Conservation (phyloP, 1,140 invertebrate genomes). For the Drosophila persimilis region DNA sequence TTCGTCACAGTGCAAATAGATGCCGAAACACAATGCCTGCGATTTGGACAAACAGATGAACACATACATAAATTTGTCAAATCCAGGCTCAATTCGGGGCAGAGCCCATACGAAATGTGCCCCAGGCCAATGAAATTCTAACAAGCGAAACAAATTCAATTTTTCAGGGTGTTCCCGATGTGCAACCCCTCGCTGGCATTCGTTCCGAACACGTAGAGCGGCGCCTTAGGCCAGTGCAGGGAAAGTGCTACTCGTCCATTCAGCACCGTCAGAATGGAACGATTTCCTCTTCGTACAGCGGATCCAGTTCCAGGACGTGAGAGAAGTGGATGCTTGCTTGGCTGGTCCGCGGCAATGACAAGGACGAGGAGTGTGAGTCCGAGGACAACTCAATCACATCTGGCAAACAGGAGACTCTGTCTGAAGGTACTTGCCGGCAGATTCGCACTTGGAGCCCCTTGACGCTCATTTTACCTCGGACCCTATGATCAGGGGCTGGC, state of each 20-base stretch:
- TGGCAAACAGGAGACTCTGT: constrained; percentile 20
- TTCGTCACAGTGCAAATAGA: constrained; percentile 42
- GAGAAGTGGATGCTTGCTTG: constrained; percentile 7
- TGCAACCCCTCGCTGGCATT: constrained; percentile 64
- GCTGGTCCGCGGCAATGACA: constrained; percentile 5
- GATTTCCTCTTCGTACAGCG: constrained; percentile 69
- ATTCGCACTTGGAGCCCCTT: background rate
- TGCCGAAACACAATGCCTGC: constrained; percentile 1
- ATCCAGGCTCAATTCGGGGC: constrained; percentile 25
- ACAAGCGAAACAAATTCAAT: constrained; percentile 78
- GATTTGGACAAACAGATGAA: constrained; percentile 39
- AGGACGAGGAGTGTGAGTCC: constrained; percentile 53
- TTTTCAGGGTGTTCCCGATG: constrained; percentile 48
- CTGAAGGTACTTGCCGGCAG: background rate
- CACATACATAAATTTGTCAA: constrained; percentile 65
- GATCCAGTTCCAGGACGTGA: constrained; percentile 50
- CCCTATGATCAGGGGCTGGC: background rate
- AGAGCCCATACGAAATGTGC: constrained; percentile 66
- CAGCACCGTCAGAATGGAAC: constrained; percentile 48
- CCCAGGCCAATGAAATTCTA: constrained; percentile 79
- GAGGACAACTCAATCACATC: constrained; percentile 71
- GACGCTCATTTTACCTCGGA: background rate
- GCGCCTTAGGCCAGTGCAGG: constrained; percentile 32
- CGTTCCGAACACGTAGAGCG: constrained; percentile 61
- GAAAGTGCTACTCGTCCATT: background rate